Evolutionary conservation across 2,113 vertebrate genomes (phyloP).

Genomic region (Perccottus glenii): DNA sequence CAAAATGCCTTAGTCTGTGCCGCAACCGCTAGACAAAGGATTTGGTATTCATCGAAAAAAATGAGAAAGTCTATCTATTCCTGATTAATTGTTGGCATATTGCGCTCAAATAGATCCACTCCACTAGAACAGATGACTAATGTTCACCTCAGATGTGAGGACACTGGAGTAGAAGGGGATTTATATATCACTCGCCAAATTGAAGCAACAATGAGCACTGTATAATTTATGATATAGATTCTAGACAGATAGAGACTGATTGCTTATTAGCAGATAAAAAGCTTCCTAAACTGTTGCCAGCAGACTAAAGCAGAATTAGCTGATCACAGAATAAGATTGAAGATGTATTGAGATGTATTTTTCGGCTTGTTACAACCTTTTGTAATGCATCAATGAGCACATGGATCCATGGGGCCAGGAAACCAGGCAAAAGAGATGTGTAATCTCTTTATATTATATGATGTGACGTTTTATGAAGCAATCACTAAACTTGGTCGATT

Average conservation of each 20-base stretch:
- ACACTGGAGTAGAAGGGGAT: conserved; percentile 31
- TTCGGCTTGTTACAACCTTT: background rate
- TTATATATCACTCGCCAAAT: conserved; percentile 30
- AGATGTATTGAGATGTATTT: background rate
- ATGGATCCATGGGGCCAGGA: background rate
- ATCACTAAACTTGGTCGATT: too few relatives aligned
- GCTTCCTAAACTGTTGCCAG: background rate
- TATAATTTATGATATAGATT: conserved; percentile 16
- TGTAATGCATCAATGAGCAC: background rate
- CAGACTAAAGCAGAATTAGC: conserved; percentile 1
- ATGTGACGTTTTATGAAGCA: too few relatives aligned
- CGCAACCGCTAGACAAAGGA: conserved; percentile 54
- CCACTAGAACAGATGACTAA: conserved; percentile 64
- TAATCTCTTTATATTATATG: too few relatives aligned
- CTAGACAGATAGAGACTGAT: conserved; percentile 7
- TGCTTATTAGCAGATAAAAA: background rate
- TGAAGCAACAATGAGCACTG: conserved; percentile 33
- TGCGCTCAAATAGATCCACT: conserved; percentile 69
- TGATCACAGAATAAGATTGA: background rate
- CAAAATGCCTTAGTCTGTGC: conserved; percentile 60
- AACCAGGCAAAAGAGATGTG: too few relatives aligned
- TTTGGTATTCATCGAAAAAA: conserved; percentile 48
- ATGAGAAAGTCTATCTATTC: conserved; percentile 59
- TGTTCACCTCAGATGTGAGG: conserved; percentile 53
- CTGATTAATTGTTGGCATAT: conserved; percentile 75